These are phyloP conservation scores for Apostichopus parvimensis DNA, from an alignment of 35 echinoderm and acorn worm genomes.

Conservation along the genomic window DNA sequence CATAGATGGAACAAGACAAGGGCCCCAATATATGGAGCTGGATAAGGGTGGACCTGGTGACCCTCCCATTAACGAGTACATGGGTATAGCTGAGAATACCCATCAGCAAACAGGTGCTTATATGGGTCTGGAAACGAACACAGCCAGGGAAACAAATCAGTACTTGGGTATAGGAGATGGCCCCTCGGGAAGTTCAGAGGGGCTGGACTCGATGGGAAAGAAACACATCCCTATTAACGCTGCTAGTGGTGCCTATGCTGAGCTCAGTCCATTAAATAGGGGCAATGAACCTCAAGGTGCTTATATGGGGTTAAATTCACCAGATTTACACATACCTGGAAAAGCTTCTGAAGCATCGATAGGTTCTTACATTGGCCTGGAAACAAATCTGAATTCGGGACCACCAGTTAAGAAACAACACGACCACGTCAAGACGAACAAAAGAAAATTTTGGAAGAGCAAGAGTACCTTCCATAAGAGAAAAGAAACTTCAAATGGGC, in stretches of 20 bases:
- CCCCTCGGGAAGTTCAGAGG: not conserved
- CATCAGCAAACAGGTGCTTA: not conserved
- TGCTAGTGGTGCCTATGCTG: slow-evolving; percentile 30
- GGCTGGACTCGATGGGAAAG: not conserved
- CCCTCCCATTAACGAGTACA: not conserved
- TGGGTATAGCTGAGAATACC: not conserved
- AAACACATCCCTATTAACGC: not conserved
- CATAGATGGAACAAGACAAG: not conserved
- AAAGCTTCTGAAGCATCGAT: not conserved
- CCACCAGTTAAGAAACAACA: not conserved
- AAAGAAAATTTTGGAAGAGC: slow-evolving; percentile 26
- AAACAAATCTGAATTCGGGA: not conserved
- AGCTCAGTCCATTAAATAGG: not conserved
- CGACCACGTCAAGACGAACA: not conserved
- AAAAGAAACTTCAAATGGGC: not conserved
- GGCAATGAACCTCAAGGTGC: not conserved
- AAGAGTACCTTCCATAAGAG: slow-evolving; percentile 23
- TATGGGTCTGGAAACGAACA: slow-evolving; percentile 8
- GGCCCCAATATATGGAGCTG: not conserved
- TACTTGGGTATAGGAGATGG: slow-evolving; percentile 47
- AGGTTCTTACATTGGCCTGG: not conserved
- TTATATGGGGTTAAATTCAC: slow-evolving; percentile 20
- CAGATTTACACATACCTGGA: not conserved
- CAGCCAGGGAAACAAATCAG: not conserved
- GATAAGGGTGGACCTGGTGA: not conserved